phyloP scores from a whole-genome alignment of 2,797 vertebrate genomes.

The Gastrophryne carolinensis region DNA sequence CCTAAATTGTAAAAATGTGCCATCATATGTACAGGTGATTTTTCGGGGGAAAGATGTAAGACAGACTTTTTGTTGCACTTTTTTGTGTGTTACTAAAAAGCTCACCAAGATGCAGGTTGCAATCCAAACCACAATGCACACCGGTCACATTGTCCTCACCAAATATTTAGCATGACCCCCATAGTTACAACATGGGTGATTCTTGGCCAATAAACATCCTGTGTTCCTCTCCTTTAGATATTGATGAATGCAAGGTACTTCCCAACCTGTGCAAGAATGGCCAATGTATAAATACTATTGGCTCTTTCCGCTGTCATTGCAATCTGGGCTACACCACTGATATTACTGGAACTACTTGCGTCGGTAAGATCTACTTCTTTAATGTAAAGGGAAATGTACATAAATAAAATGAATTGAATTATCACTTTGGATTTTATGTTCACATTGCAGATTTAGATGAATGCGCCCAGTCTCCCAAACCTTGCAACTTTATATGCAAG shows the following conservation, averaged over 20 bases:
- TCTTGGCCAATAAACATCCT: no score
- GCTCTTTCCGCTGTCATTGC: slow-evolving; percentile 91
- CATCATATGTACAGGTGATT: no score
- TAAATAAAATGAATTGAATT: neutral
- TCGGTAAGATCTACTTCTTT: slow-evolving; percentile 68
- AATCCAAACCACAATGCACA: no score
- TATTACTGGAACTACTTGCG: slow-evolving; percentile 77
- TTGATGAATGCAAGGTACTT: slow-evolving; percentile 87
- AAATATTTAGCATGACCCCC: no score
- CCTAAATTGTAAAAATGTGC: no score
- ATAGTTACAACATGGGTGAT: no score
- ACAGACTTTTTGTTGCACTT: no score
- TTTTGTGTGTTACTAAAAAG: no score
- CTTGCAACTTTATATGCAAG: slow-evolving; percentile 93
- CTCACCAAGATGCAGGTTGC: no score
- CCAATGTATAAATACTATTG: slow-evolving; percentile 87
- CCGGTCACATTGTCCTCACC: no score
- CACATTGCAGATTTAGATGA: slow-evolving; percentile 82
- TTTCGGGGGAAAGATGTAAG: no score
- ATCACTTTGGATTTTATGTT: neutral
- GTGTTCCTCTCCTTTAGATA: slow-evolving; percentile 69
- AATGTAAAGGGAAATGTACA: neutral
- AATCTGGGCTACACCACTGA: slow-evolving; percentile 80
- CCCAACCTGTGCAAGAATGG: slow-evolving; percentile 83
- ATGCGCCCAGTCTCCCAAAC: slow-evolving; percentile 84